A percentile compares a stretch with the other conserved stretches of the same genome.
Evolutionary conservation across 2,113 vertebrate species (phyloP).

Genomic region (Suncus etruscus): DNA sequence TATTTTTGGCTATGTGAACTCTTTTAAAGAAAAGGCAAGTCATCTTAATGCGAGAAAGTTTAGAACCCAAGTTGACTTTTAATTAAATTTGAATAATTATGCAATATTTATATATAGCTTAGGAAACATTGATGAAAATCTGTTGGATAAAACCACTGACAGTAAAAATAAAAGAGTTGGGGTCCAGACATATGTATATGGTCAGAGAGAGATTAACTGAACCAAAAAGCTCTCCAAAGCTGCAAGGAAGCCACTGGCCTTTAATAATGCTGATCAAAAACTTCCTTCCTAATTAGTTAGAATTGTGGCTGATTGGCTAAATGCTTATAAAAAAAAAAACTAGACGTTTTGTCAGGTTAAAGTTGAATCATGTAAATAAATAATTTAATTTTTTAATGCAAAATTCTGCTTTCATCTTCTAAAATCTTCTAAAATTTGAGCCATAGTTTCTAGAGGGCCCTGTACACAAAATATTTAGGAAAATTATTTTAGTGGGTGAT

Average conservation of each 20-base stretch:
- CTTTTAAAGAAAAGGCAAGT: background rate
- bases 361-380: background rate
- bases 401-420: background rate
- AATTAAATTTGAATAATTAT: background rate
- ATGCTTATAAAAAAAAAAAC: background rate
- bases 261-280: constrained; percentile 3
- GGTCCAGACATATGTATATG: background rate
- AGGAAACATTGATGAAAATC: background rate
- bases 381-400: background rate
- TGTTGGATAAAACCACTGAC: background rate
- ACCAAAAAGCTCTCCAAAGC: background rate
- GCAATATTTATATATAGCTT: background rate
- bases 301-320: background rate
- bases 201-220: background rate
- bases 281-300: background rate
- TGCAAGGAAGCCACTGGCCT: background rate
- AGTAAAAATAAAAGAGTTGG: background rate
- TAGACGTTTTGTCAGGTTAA: background rate
- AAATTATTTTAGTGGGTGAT: too few species aligned
- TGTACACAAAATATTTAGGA: background rate
- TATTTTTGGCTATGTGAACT: background rate
- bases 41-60: background rate
- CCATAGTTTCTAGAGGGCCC: background rate
- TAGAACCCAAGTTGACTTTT: background rate
- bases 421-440: too few species aligned